Conservation (phyloP, 2,797 vertebrate genomes). For the Valencia hispanica region DNA sequence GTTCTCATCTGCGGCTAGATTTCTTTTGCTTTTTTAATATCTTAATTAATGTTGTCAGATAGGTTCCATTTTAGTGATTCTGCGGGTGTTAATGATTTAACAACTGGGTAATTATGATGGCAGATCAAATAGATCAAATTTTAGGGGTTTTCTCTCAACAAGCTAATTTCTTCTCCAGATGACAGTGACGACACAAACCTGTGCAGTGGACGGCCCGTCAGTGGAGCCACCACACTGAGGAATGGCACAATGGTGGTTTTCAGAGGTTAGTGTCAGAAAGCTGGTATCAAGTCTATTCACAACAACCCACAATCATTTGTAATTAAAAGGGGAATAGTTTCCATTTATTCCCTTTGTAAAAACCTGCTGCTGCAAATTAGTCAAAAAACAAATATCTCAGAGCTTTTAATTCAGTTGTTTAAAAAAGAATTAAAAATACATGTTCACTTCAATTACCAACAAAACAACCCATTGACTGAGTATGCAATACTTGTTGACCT, state of each 20-base stretch:
- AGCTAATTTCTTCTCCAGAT: constrained; percentile 59
- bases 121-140: too few species aligned
- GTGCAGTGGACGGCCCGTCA: constrained; percentile 87
- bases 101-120: too few species aligned
- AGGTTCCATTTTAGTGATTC: too few species aligned
- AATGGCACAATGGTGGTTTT: constrained; percentile 93
- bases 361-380: background rate
- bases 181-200: constrained; percentile 86
- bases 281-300: background rate
- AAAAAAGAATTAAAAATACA: too few species aligned
- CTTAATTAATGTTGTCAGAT: background rate
- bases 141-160: too few species aligned
- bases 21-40: background rate
- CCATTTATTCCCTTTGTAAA: background rate
- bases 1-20: background rate
- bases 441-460: background rate
- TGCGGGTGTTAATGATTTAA: too few species aligned
- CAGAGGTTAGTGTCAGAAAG: constrained; percentile 83
- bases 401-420: too few species aligned
- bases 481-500: background rate
- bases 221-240: constrained; percentile 86
- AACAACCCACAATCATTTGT: background rate
- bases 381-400: background rate
- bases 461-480: background rate
- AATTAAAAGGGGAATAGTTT: background rate